These are phyloP conservation scores for Malurus leucopterus DNA, from an alignment of 2,797 vertebrate species.

Conservation along the genomic window DNA sequence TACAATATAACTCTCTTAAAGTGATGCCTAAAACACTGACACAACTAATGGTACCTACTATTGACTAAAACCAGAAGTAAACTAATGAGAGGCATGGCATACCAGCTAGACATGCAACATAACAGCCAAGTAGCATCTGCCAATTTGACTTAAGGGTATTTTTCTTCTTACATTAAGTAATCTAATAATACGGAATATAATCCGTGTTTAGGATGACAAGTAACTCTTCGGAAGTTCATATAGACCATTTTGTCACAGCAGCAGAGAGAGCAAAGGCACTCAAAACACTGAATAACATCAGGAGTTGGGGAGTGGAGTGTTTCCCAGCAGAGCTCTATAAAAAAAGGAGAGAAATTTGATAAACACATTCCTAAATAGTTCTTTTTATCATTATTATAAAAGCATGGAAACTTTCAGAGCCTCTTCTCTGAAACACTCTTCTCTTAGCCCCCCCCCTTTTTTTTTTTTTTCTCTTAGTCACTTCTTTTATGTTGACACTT, in stretches of 20 bases:
- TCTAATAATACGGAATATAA: neutral
- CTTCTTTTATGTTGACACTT: neutral
- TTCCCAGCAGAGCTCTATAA: slow-evolving; percentile 54
- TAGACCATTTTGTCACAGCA: slow-evolving; percentile 40
- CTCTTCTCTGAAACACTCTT: no score
- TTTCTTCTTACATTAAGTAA: neutral
- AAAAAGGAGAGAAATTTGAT: neutral
- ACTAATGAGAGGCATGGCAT: slow-evolving; percentile 1
- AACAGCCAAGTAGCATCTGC: neutral
- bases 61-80: slow-evolving; percentile 23
- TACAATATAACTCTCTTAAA: slow-evolving; percentile 11
- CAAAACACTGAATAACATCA: slow-evolving; percentile 52
- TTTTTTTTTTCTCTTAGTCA: neutral
- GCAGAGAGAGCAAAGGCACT: slow-evolving; percentile 37
- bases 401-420: neutral
- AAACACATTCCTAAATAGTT: neutral
- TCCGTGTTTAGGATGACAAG: neutral
- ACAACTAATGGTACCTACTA: slow-evolving; percentile 26
- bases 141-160: neutral
- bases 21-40: slow-evolving; percentile 6
- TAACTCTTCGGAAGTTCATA: slow-evolving; percentile 34
- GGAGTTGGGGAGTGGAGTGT: neutral
- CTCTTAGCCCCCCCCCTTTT: no score
- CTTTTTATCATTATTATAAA: neutral
- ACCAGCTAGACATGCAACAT: slow-evolving; percentile 6